phyloP scores from a whole-genome alignment of 2,888 invertebrate genomes.

The Diplolepis rosae region DNA sequence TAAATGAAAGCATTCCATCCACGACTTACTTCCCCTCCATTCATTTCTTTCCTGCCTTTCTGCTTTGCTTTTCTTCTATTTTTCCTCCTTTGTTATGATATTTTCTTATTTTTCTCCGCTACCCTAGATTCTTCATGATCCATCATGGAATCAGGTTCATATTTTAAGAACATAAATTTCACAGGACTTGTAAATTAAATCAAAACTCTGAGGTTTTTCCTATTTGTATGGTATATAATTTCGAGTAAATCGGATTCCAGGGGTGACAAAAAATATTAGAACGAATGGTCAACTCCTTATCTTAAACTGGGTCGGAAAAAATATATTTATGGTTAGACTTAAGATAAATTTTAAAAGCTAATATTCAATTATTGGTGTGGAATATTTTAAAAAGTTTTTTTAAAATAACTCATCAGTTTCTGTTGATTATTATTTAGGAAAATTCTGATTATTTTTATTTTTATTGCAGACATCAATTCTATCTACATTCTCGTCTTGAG shows the following conservation, averaged over 20 bases:
- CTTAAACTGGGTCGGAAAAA: too few species aligned
- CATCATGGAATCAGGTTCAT: background rate
- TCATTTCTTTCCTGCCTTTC: slow-evolving; percentile 1
- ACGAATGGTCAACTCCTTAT: too few species aligned
- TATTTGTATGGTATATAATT: too few species aligned
- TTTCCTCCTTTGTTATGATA: background rate
- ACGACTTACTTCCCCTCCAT: slow-evolving; percentile 20
- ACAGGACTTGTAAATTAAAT: too few species aligned
- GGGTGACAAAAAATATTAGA: too few species aligned
- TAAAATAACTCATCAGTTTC: background rate
- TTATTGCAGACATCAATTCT: slow-evolving; percentile 84
- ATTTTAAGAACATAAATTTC: too few species aligned
- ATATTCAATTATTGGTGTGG: too few species aligned
- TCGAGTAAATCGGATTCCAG: background rate
- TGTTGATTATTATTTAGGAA: background rate
- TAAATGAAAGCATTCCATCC: slow-evolving; percentile 29
- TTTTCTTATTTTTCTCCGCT: background rate
- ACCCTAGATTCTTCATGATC: background rate
- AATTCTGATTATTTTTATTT: background rate
- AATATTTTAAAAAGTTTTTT: too few species aligned
- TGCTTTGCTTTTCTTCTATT: background rate
- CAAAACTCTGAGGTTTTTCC: too few species aligned
- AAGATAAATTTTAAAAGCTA: too few species aligned
- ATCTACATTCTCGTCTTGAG: slow-evolving; percentile 87
- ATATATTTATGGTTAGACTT: too few species aligned